Percentiles rank a stretch among this genome's conserved stretches.
These are phyloP conservation scores for Athalia rosae DNA, from an alignment of 2,888 invertebrate species.

Conservation along the genomic window DNA sequence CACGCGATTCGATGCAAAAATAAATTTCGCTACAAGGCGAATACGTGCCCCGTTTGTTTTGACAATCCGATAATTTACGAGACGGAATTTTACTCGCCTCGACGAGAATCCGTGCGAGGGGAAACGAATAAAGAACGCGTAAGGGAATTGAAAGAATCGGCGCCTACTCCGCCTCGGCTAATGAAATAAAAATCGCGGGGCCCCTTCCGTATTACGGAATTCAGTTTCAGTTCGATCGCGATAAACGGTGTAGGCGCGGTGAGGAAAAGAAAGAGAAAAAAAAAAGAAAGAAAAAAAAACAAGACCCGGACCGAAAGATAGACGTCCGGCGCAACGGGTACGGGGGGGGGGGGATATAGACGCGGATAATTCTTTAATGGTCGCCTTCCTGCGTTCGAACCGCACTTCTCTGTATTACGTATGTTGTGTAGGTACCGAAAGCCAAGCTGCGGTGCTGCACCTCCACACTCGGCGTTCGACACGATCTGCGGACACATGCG, in stretches of 20 bases:
- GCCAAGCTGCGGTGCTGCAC: too few relatives aligned
- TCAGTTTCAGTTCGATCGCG: too few relatives aligned
- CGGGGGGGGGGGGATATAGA: background rate
- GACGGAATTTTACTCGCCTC: background rate
- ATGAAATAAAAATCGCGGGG: background rate
- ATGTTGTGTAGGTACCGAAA: too few relatives aligned
- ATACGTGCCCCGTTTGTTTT: slow-evolving; percentile 13
- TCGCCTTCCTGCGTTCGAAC: slow-evolving; percentile 40
- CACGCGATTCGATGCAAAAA: background rate
- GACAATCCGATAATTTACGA: slow-evolving; percentile 24
- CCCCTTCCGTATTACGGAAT: background rate
- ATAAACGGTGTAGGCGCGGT: background rate
- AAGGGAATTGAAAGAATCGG: background rate
- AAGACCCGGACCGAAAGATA: background rate
- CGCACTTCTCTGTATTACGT: slow-evolving; percentile 19
- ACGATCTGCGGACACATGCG: background rate
- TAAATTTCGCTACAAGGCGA: background rate
- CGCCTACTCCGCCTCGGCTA: too few relatives aligned
- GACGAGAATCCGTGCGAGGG: background rate
- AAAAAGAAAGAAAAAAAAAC: background rate
- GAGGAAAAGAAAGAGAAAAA: too few relatives aligned
- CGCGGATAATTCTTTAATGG: slow-evolving; percentile 26
- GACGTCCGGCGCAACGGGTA: background rate
- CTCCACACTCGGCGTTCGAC: too few relatives aligned
- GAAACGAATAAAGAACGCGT: background rate